Evolutionary conservation across 2,888 invertebrate species (phyloP), one percentile per base, ranked within the genome.

Genomic region (Deilephila elpenor): DNA sequence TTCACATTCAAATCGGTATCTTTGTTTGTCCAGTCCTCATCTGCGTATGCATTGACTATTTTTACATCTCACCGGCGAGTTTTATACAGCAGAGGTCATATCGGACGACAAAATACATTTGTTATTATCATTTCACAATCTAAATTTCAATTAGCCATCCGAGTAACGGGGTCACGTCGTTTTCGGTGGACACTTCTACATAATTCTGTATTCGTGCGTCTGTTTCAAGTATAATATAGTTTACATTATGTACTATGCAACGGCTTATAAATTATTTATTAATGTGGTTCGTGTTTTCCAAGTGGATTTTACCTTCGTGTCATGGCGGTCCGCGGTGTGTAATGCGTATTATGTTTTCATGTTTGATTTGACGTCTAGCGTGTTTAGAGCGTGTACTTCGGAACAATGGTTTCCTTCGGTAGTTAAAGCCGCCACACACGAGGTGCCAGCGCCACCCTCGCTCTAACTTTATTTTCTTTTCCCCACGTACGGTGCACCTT

Each of bases 101-200:
- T 77, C 87, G 88, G 87, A 90, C 91, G 89, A 89, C 87, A 88
- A 89, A 67, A 89, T 86, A 89, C 83, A 91, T 93, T 91, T 91
- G 88, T 88, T 91, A 91, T 90, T 91, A 89, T 90, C 86, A 91
- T 93, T 90, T 86, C 83, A 80, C 80, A 83, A 93, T 93, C 87
- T 93, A 88, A 92, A 94, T 90, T 93, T 93, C 93, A 92, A 93
- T 91, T 85, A 82, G 83, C 82, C 84, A 85, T 84, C 86, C 86
- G 84, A 91, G 88, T 93, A 93, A 93, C 93, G 93, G 93, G 93
- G 93, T 93, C 92, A 92, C 84, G 80, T 88, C 85, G 86, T 86
- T 89, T 89, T 90, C 87, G 84, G 90, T 90, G 86, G 86, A 87
- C 84, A 80, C 82, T 81, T 90, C 86, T 89, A 87, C 86, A 90